Percentiles rank a stretch among this genome's conserved stretches.
These are phyloP conservation scores for Tursiops truncatus DNA, from an alignment of 2,113 vertebrate genomes.

Conservation along the genomic window DNA sequence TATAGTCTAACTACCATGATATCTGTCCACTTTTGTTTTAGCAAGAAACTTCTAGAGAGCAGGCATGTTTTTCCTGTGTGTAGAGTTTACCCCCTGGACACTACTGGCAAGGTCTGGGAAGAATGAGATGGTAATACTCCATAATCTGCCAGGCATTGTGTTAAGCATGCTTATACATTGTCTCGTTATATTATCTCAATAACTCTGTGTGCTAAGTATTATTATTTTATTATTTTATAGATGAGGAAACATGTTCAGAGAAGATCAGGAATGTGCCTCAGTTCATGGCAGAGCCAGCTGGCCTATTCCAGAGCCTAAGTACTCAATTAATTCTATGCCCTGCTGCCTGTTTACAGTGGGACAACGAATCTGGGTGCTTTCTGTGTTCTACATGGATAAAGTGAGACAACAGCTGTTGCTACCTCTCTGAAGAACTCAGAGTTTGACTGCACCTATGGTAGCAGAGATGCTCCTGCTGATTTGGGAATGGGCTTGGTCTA, in stretches of 20 bases:
- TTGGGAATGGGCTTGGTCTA: neutral
- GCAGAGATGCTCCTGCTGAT: neutral
- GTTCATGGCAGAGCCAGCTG: neutral
- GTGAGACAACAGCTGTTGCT: neutral
- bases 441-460: neutral
- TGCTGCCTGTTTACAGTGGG: rapidly evolving
- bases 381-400: neutral
- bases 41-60: neutral
- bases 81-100: neutral
- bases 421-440: neutral
- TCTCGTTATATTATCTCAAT: neutral
- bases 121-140: neutral
- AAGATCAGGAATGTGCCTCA: neutral
- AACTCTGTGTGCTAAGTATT: neutral
- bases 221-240: constrained; percentile 10
- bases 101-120: neutral
- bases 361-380: neutral
- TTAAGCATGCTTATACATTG: neutral
- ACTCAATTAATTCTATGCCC: too few relatives aligned
- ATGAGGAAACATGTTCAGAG: neutral
- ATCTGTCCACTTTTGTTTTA: neutral
- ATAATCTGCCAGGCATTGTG: neutral
- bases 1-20: neutral
- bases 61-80: neutral
- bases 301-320: neutral